phyloP scores from a whole-genome alignment of 2,888 invertebrate species.

The Fabriciana adippe region DNA sequence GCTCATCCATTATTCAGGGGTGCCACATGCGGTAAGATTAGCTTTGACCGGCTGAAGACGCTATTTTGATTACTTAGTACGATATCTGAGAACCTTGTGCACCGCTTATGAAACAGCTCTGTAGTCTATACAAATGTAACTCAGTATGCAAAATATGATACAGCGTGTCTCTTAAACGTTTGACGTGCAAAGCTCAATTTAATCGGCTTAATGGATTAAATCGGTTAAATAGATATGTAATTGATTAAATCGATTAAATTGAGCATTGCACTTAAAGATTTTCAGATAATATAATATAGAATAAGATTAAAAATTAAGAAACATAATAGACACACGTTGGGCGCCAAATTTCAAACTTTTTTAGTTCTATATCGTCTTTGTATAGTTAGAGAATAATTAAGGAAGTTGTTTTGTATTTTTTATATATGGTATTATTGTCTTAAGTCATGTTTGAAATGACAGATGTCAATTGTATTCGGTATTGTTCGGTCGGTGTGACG shows the following conservation, averaged over 20 bases:
- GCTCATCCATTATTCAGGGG: constrained; percentile 40
- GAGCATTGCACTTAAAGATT: neutral
- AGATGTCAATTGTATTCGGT: no score
- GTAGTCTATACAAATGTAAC: neutral
- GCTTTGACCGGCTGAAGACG: constrained; percentile 33
- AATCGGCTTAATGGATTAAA: no score
- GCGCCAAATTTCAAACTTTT: neutral
- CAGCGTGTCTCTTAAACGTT: no score
- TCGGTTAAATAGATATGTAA: no score
- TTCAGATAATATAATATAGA: neutral
- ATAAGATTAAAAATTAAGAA: neutral
- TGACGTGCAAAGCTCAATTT: no score
- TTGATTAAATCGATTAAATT: no score
- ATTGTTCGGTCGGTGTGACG: no score
- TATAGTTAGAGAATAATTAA: no score
- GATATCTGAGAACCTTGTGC: constrained; percentile 16
- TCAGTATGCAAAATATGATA: neutral
- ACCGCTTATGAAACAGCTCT: neutral
- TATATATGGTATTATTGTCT: no score
- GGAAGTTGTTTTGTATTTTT: no score
- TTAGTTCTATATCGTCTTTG: neutral
- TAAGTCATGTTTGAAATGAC: no score
- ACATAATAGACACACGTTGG: neutral
- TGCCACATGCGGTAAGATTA: constrained; percentile 33
- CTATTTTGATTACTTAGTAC: constrained; percentile 36